phyloP scores from a whole-genome alignment of 2,113 vertebrate genomes.

The Prinia subflava region DNA sequence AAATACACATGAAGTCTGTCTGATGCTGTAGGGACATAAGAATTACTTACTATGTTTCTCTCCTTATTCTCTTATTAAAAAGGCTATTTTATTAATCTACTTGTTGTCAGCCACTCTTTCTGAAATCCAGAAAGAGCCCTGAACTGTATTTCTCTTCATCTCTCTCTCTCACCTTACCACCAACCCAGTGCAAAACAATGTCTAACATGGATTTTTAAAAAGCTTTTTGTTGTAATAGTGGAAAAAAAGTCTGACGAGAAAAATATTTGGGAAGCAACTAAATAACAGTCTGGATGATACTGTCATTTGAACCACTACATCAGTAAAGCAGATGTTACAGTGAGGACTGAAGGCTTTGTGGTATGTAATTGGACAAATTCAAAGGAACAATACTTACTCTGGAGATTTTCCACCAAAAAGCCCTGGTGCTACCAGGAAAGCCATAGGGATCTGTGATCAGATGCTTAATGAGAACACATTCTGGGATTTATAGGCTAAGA shows the following conservation, averaged over 20 bases:
- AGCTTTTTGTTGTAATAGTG: neutral
- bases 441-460: neutral
- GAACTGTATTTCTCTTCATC: neutral
- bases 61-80: neutral
- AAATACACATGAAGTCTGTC: neutral
- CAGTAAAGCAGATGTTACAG: neutral
- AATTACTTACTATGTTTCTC: neutral
- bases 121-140: neutral
- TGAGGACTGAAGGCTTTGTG: neutral
- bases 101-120: neutral
- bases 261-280: neutral
- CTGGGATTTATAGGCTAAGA: neutral
- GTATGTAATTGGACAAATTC: neutral
- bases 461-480: neutral
- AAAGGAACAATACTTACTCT: neutral
- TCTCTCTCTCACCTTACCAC: neutral
- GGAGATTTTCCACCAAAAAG: neutral
- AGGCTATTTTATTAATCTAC: neutral
- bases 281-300: neutral
- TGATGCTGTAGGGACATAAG: fast-evolving
- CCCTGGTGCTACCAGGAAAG: neutral
- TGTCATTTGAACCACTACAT: neutral
- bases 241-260: neutral
- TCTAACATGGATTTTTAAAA: neutral
- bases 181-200: neutral